phyloP scores from a whole-genome alignment of 64 coral and sea anemone species.

The Astreopora myriophthalma region DNA sequence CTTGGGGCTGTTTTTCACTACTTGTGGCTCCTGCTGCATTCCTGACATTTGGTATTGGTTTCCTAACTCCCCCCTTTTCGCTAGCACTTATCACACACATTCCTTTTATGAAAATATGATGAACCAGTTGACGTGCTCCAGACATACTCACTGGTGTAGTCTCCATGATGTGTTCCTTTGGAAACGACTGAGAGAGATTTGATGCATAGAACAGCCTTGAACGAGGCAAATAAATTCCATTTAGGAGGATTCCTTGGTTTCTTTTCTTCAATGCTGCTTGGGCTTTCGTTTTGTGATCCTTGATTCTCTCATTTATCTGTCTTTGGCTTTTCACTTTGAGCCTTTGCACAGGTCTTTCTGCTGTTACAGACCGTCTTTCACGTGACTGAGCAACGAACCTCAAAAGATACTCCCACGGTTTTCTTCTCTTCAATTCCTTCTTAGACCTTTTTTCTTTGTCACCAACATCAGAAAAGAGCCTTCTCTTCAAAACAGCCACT shows the following conservation, averaged over 20 bases:
- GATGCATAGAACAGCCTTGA: constrained; percentile 55
- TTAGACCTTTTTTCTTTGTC: background rate
- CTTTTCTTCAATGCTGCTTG: background rate
- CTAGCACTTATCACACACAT: background rate
- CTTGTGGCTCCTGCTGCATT: background rate
- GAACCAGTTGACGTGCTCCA: constrained; percentile 44
- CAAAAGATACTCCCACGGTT: background rate
- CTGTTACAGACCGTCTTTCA: background rate
- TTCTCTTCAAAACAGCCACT: background rate
- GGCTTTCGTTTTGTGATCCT: background rate
- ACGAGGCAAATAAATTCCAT: background rate
- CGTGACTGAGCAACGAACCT: background rate
- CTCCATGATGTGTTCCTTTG: constrained; percentile 65
- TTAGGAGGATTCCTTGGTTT: background rate
- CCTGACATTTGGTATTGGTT: background rate
- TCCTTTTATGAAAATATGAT: constrained; percentile 57
- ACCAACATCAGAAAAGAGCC: background rate
- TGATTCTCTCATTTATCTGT: background rate
- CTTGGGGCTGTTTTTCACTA: background rate
- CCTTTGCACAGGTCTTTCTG: background rate
- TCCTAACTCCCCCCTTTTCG: background rate
- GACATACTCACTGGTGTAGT: constrained; percentile 32
- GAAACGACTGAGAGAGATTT: constrained; percentile 43
- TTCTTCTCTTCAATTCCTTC: background rate
- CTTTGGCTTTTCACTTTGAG: background rate